Percentiles rank a stretch among this genome's conserved stretches.
Conservation (phyloP, 2,797 vertebrate genomes). For the Manis pentadactyla region DNA sequence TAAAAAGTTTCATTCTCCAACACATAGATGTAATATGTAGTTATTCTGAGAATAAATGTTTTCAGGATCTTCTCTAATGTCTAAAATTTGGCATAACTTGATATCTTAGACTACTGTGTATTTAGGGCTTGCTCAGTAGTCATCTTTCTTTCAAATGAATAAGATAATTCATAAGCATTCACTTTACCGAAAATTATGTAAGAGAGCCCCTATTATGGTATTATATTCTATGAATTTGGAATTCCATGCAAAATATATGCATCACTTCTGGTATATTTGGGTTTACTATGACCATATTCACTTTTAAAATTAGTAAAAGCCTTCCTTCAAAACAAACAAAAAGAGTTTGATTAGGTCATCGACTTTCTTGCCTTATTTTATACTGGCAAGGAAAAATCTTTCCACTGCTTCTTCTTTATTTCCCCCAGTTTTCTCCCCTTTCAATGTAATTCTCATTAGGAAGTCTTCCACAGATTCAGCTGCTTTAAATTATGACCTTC, state of each 20-base stretch:
- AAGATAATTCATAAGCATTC: neutral
- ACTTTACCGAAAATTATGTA: neutral
- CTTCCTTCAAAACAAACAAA: neutral
- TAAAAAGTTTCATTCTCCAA: neutral
- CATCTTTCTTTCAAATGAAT: neutral
- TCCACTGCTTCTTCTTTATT: neutral
- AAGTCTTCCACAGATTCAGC: neutral
- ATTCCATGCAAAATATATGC: neutral
- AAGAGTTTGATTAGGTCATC: neutral
- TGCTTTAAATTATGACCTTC: neutral
- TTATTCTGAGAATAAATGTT: constrained; percentile 17
- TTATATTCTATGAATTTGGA: neutral
- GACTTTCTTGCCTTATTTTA: neutral
- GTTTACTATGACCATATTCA: neutral
- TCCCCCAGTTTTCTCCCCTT: neutral
- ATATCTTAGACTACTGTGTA: neutral
- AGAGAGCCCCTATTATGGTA: neutral
- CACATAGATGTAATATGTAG: neutral
- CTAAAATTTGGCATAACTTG: constrained; percentile 6
- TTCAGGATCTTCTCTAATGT: neutral
- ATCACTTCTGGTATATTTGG: neutral
- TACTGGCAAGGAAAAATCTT: neutral
- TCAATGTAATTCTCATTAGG: neutral
- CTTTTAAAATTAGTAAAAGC: neutral
- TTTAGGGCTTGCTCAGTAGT: neutral